These are phyloP conservation scores for Eulemur rubriventer DNA, from an alignment of 2,797 vertebrate genomes.

Conservation along the genomic window DNA sequence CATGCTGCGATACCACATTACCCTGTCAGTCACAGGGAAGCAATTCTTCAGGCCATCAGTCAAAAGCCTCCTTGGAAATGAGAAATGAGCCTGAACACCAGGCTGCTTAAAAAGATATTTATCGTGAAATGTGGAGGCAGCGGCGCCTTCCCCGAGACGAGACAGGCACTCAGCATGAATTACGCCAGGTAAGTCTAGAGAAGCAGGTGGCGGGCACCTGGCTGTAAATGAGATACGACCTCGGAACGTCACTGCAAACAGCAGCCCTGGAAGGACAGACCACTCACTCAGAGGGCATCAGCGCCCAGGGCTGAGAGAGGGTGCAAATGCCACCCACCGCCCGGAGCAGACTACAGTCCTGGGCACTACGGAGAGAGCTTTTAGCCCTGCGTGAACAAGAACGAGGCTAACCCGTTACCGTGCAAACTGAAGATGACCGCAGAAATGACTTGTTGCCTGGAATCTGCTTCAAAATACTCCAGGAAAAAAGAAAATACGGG, in stretches of 20 bases:
- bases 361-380: fast-evolving
- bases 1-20: background rate
- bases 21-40: conserved; percentile 31
- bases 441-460: background rate
- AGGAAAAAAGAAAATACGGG: background rate
- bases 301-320: background rate
- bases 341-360: fast-evolving
- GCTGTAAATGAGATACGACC: background rate
- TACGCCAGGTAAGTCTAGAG: background rate
- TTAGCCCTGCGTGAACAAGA: background rate
- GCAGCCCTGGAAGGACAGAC: background rate
- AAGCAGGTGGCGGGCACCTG: background rate
- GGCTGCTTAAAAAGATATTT: conserved; percentile 57
- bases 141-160: background rate
- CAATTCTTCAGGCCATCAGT: conserved; percentile 66
- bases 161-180: conserved; percentile 49
- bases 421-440: background rate
- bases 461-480: background rate
- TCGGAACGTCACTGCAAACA: background rate
- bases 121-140: conserved; percentile 52
- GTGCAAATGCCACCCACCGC: fast-evolving
- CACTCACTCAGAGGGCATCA: fast-evolving
- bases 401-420: fast-evolving
- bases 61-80: conserved; percentile 67
- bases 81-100: conserved; percentile 51